Evolutionary conservation across 2,888 invertebrate genomes (phyloP), one percentile per base, ranked within the genome.

Genomic region (Tenthredo scrophulariae): DNA sequence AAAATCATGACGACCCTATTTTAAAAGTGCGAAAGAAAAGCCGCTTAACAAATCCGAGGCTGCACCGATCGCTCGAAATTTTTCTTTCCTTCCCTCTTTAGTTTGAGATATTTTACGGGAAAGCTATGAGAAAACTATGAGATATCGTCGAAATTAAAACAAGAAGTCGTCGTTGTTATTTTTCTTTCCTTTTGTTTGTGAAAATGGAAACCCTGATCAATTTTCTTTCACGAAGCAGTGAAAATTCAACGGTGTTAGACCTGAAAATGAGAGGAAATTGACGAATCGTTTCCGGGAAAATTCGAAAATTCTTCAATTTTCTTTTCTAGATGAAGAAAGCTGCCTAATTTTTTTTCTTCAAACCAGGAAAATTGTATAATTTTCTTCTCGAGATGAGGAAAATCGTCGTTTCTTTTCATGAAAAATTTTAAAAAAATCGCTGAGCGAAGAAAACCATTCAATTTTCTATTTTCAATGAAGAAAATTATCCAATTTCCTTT

Each of bases 31-130:
- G 72, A 40, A 74, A 74, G 43, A 4, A 74, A 74, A 74, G 72
- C 72, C 43, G 72, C 72, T 74, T 74, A 74, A 43, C 72, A 43
- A 74, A 74, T 74, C 72, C 72, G 72, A 43, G 43, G n/a, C n/a
- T n/a, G n/a, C 72, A 74, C 72, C 72, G 72, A 74, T 74, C 72
- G 72, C 72, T 74, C 72, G n/a, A 37, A 43, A 74, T 74, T 74
- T 74, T 26, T 43, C 43, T 7, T 43, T 26, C 9, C 62, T 26
- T 13, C 2, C 22, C 2, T 26, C 10, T 10, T 62, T 26, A 2
- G 26, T 62, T 62, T 1, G n/a, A n/a, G n/a, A n/a, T n/a, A 54
- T 62, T 26, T 62, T 62, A 0, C 10, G 10, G 62, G 0, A 26
- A 62, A 62, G 26, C 26, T 62, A 13, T 62, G 67, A 67, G 50